phyloP scores from a whole-genome alignment of 2,888 invertebrate genomes.

The Cephus pulcher region DNA sequence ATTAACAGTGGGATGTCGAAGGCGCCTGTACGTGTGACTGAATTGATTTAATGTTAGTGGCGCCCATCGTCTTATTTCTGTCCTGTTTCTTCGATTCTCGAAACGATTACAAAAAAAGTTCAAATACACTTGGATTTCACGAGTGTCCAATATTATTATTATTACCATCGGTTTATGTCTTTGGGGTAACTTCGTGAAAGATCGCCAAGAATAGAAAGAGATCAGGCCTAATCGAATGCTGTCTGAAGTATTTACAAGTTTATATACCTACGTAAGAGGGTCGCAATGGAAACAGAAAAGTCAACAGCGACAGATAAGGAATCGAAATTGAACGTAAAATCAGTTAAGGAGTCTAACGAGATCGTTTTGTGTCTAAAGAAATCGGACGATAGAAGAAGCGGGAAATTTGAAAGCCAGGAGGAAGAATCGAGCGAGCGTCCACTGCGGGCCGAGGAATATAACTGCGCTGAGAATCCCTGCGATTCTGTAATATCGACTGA shows the following conservation, averaged over 20 bases:
- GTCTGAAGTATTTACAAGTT: not conserved
- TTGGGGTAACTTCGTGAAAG: not conserved
- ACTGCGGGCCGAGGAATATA: not conserved
- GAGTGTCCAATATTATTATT: not conserved
- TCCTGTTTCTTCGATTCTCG: not conserved
- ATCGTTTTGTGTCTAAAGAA: not conserved
- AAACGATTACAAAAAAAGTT: not conserved
- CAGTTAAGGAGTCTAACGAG: not conserved
- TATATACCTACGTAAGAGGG: not conserved
- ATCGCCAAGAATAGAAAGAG: not conserved
- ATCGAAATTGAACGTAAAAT: not conserved
- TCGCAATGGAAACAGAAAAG: not conserved
- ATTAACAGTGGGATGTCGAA: not conserved
- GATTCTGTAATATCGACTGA: not conserved
- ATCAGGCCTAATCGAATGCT: not conserved
- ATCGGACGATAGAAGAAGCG: slow-evolving; percentile 34
- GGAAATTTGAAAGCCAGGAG: not conserved
- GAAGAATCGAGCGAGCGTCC: not conserved
- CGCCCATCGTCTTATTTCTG: not conserved
- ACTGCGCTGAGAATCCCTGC: not conserved
- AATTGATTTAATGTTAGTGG: not conserved
- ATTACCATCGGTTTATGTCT: not conserved
- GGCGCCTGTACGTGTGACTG: not conserved
- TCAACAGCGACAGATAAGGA: not conserved
- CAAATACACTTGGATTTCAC: not conserved